Evolutionary conservation across 2,888 invertebrate species (phyloP), one percentile per base, ranked within the genome.

Genomic region (Conops quadrifasciatus): DNA sequence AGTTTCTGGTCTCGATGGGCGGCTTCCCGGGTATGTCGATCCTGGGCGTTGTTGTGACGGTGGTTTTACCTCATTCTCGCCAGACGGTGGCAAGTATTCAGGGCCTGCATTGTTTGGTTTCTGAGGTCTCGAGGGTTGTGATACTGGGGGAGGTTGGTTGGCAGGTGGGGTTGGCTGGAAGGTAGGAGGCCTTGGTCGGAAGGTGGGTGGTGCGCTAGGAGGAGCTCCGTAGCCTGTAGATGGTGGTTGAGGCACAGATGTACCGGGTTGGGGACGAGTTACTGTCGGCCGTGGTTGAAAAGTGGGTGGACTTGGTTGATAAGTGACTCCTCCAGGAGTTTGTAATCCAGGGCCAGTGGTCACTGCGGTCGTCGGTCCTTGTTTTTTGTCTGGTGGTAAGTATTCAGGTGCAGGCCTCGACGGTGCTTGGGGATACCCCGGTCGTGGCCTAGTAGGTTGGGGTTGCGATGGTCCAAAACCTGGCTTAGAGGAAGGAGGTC

Each of bases 21-120:
- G 7, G 11, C 71, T 73, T 49, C 58, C 71, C 3, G 67, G 45
- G 4, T 64, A 36, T 1, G 70, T 66, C 15, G 70, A 67, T 1
- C 73, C 75, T 0, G 75, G 69, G 45, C 68, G 59, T 28, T 45
- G 59, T 43, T 28, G 58, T n/a, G 65, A 53, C 9, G 56, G 73
- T 0, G 74, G 70, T 4, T 62, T 72, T 24, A 77, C 75, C 71
- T 77, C 76, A 67, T 78, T 77, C 24, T 72, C 75, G 16, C 74
- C 74, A 26, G 74, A 58, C 19, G 78, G 78, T 4, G 76, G 77
- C 62, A 78, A 71, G 60, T 77, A 77, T 72, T 77, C 79, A 9
- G 70, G 56, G 19, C 76, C 77, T 0, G 75, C 72, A 53, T 53
- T 21, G 19, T 53, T 53, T 30, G 73, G 69, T 15, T 15, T 15